Evolutionary conservation across 2,113 vertebrate genomes (phyloP).

Genomic region (Cichladusa arquata): DNA sequence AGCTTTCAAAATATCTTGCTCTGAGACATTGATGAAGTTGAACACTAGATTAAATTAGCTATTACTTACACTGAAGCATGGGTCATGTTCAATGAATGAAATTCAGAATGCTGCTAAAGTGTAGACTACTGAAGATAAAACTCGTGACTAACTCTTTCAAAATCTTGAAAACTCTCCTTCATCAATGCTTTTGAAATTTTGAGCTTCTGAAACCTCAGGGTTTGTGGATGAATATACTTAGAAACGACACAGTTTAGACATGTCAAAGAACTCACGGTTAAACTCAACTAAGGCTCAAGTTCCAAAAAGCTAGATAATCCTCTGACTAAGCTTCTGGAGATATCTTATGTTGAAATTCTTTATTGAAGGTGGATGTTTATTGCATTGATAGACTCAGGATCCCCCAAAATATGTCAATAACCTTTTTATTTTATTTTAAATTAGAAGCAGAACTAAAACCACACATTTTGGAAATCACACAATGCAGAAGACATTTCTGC

Average conservation of each 20-base stretch:
- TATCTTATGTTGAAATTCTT: not conserved
- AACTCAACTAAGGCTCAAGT: not conserved
- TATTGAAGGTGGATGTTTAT: not conserved
- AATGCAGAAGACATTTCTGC: not conserved
- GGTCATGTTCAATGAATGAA: not conserved
- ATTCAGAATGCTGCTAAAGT: not conserved
- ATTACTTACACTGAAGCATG: not conserved
- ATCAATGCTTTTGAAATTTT: not conserved
- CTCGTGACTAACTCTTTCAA: no score
- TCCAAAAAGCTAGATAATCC: not conserved
- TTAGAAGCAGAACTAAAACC: not conserved
- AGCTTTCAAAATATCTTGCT: not conserved
- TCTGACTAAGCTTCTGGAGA: not conserved
- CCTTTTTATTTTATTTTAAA: not conserved
- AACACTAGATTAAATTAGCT: not conserved
- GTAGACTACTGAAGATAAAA: not conserved
- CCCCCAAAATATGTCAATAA: not conserved
- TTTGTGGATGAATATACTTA: not conserved
- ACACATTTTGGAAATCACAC: not conserved
- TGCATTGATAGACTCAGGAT: not conserved
- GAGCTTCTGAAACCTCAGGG: not conserved
- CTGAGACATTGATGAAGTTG: not conserved
- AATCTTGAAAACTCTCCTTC: not conserved
- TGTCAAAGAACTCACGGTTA: not conserved
- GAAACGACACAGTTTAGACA: not conserved